Conservation (phyloP, 2,888 invertebrate species). For the Chloroclystis v-ata region DNA sequence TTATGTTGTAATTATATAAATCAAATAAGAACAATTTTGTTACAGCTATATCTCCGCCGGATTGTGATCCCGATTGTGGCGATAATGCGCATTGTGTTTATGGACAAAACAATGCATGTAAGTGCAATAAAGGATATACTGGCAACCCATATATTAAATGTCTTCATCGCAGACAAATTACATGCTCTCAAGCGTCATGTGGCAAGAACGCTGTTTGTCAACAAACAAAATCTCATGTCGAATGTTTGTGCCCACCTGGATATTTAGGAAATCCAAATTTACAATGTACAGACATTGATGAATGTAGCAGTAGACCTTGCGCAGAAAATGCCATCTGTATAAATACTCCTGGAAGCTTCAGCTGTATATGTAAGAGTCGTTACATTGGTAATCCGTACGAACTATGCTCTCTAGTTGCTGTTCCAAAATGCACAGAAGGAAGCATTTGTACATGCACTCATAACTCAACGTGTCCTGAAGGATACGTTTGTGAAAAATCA, state of each 20-base stretch:
- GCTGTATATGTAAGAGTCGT: slow-evolving; percentile 91
- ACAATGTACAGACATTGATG: slow-evolving; percentile 89
- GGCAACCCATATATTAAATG: slow-evolving; percentile 94
- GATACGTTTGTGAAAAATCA: slow-evolving; percentile 84
- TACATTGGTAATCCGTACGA: slow-evolving; percentile 92
- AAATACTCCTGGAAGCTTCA: slow-evolving; percentile 92
- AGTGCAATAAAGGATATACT: slow-evolving; percentile 88
- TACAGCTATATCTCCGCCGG: slow-evolving; percentile 86
- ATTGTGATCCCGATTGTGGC: slow-evolving; percentile 88
- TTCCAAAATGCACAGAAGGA: slow-evolving; percentile 84
- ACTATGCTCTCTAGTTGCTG: slow-evolving; percentile 84
- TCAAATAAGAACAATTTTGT: slow-evolving; percentile 24
- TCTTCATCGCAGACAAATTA: slow-evolving; percentile 82
- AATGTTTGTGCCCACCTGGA: slow-evolving; percentile 90
- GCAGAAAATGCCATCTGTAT: slow-evolving; percentile 92
- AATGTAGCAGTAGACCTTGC: slow-evolving; percentile 88
- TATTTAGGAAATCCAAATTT: slow-evolving; percentile 93
- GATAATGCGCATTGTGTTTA: slow-evolving; percentile 93
- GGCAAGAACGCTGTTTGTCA: slow-evolving; percentile 89
- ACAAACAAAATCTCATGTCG: slow-evolving; percentile 84
- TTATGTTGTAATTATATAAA: neutral
- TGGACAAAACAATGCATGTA: slow-evolving; percentile 85
- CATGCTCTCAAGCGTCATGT: slow-evolving; percentile 85
- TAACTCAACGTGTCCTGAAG: slow-evolving; percentile 85
- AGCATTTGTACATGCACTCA: slow-evolving; percentile 83